phyloP scores from a whole-genome alignment of 2,113 vertebrate species.

The Ptilorrhoa leucosticta region DNA sequence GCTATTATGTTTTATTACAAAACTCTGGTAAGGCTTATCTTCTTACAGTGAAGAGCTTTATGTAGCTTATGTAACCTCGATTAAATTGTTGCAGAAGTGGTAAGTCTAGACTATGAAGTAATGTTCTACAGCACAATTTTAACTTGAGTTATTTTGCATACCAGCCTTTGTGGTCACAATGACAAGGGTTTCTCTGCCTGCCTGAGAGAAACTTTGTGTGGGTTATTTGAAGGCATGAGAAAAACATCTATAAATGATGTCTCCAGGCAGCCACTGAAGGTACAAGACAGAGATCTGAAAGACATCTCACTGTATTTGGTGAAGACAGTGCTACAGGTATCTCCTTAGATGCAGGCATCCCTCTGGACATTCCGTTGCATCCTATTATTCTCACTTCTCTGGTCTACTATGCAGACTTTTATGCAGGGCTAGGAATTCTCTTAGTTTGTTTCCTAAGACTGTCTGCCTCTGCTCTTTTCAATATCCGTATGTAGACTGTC shows the following conservation, averaged over 20 bases:
- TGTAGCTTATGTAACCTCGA: not conserved
- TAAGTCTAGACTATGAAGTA: not conserved
- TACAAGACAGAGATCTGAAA: not conserved
- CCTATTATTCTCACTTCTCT: not conserved
- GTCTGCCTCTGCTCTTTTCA: not conserved
- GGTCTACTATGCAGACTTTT: not conserved
- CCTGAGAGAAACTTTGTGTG: not conserved
- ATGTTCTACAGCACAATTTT: not conserved
- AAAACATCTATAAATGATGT: not conserved
- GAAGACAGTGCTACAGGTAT: not conserved
- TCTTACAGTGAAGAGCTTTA: not conserved
- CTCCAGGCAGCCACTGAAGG: not conserved
- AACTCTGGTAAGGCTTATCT: slow-evolving; percentile 1
- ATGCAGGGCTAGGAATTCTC: not conserved
- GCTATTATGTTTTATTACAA: slow-evolving; percentile 27
- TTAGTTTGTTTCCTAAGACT: not conserved
- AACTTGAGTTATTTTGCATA: not conserved
- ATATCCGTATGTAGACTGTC: not conserved
- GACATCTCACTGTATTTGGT: not conserved
- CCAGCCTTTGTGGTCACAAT: not conserved
- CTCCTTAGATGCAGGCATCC: not conserved
- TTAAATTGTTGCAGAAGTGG: not conserved
- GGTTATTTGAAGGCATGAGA: not conserved
- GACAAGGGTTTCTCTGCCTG: not conserved
- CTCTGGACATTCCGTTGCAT: not conserved